Conservation (phyloP, 2,113 vertebrate species). For the Motacilla alba region DNA sequence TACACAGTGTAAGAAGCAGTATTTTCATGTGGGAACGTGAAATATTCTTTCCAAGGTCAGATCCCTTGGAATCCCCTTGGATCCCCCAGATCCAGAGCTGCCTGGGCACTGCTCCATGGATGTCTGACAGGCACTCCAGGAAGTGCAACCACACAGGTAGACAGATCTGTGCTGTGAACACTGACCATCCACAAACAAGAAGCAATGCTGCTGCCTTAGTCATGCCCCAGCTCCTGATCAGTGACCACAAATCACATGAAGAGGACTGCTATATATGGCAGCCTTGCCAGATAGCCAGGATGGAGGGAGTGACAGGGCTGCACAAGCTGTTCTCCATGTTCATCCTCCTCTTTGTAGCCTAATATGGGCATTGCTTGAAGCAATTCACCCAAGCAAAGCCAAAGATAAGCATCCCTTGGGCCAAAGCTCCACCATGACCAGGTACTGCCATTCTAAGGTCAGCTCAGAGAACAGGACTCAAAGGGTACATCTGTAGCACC, state of each 20-base stretch:
- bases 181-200: not conserved
- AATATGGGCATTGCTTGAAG: slow-evolving; percentile 34
- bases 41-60: not conserved
- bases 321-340: not conserved
- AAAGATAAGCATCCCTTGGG: not conserved
- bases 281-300: not conserved
- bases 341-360: not conserved
- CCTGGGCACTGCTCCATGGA: not conserved
- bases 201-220: not conserved
- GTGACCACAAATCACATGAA: slow-evolving; percentile 20
- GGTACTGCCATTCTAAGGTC: not conserved
- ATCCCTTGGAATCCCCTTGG: no score
- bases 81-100: not conserved
- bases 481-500: not conserved
- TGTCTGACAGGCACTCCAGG: not conserved
- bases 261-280: slow-evolving; percentile 64
- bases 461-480: not conserved
- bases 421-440: not conserved
- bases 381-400: not conserved
- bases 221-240: not conserved
- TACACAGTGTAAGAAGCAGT: not conserved
- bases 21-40: not conserved
- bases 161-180: not conserved
- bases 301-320: not conserved
- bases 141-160: not conserved